phyloP scores from a whole-genome alignment of 2,888 invertebrate species.

The Ormyrus rosae region DNA sequence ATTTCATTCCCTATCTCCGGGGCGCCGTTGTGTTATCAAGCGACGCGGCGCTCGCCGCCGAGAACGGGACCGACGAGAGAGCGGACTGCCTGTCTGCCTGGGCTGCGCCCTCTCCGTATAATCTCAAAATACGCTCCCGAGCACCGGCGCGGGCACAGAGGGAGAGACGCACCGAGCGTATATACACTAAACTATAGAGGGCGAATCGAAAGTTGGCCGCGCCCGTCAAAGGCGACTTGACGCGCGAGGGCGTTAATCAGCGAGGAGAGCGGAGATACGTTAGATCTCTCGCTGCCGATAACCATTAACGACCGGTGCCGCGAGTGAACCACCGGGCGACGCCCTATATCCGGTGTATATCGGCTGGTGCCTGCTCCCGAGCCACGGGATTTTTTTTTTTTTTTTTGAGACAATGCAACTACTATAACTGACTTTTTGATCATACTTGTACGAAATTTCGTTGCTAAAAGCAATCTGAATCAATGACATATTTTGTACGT shows the following conservation, averaged over 20 bases:
- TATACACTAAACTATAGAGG: too few relatives aligned
- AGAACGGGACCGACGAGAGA: not conserved
- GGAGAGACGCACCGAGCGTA: too few relatives aligned
- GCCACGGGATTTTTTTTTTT: too few relatives aligned
- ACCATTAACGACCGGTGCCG: conserved; percentile 39
- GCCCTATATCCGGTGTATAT: conserved; percentile 1
- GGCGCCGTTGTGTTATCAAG: conserved; percentile 16
- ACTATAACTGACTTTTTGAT: too few relatives aligned
- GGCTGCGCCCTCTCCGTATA: not conserved
- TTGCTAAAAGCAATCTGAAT: too few relatives aligned
- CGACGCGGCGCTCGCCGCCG: not conserved
- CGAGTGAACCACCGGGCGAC: conserved; percentile 1
- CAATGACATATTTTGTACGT: too few relatives aligned
- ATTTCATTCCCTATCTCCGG: conserved; percentile 20
- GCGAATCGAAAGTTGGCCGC: conserved; percentile 27
- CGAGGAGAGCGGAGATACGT: conserved; percentile 9
- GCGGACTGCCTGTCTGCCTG: not conserved
- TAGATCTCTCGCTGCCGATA: conserved; percentile 36
- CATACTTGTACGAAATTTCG: too few relatives aligned
- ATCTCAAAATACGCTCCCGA: conserved; percentile 31
- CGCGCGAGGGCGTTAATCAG: conserved; percentile 38
- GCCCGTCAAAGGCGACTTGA: conserved; percentile 40
- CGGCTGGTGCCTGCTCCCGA: not conserved
- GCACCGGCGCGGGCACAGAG: not conserved
- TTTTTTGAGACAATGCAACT: too few relatives aligned